Conservation (phyloP, 2,113 vertebrate genomes). For the Elephas maximus region DNA sequence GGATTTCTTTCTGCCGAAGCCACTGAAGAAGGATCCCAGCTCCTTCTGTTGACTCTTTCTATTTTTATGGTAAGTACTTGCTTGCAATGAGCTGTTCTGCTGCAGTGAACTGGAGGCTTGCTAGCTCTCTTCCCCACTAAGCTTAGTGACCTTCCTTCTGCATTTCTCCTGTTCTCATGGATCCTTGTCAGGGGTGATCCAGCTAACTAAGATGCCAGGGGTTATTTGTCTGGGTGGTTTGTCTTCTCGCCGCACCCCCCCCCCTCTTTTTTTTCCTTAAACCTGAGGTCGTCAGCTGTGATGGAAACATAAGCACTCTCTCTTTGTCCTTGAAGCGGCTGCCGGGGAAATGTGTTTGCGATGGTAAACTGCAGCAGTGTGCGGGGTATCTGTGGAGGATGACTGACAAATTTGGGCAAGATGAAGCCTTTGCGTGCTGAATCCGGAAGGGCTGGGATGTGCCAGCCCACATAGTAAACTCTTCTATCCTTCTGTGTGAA, state of each 20-base stretch:
- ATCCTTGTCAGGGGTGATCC: constrained; percentile 1
- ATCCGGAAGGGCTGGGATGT: constrained; percentile 44
- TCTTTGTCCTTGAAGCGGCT: constrained; percentile 90
- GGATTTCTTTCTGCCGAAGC: constrained; percentile 84
- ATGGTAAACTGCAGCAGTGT: constrained; percentile 74
- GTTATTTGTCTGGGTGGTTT: constrained; percentile 33
- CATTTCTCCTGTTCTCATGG: constrained; percentile 67
- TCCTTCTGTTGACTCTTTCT: constrained; percentile 90
- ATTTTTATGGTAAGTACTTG: constrained; percentile 94
- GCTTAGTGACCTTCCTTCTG: constrained; percentile 89
- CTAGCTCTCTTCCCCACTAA: constrained; percentile 70
- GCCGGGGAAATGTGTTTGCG: constrained; percentile 21
- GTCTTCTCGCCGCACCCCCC: constrained; percentile 11
- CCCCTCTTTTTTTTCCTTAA: not conserved
- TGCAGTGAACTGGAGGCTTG: constrained; percentile 88
- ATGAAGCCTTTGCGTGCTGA: constrained; percentile 4
- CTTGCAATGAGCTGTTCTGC: constrained; percentile 87
- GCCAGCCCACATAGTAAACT: constrained; percentile 60
- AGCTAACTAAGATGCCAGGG: constrained; percentile 66
- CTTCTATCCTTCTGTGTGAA: constrained; percentile 49
- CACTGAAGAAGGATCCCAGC: constrained; percentile 83
- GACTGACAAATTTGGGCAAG: constrained; percentile 46
- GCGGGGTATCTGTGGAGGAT: constrained; percentile 43
- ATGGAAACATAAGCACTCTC: constrained; percentile 79
- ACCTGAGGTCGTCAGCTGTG: constrained; percentile 57